Base-by-base conservation (phyloP, 2,888 invertebrate genomes). In the Sphaeridia pumilis region DNA sequence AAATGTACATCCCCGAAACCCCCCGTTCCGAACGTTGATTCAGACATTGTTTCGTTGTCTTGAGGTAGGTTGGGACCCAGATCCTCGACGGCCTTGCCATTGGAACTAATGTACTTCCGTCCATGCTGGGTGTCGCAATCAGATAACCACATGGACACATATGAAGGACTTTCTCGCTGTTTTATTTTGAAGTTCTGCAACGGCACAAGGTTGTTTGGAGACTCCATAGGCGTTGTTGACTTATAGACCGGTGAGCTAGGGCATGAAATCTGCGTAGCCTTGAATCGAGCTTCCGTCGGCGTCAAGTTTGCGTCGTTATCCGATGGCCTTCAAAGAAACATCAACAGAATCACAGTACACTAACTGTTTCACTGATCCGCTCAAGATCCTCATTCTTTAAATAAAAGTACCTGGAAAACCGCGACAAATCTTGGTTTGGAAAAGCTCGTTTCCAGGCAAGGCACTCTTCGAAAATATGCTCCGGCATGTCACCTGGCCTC, bases 381-480 rank as follows among this genome's bases (percentile, higher is more conserved):
- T 26, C 20, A 35, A 26, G 24, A 43, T 50, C 24, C 17, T 17
- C 14, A 10, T 43, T 45, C 7, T 22, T 34, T 34, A 10, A 20
- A n/a, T n/a, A n/a, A 44, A 44, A 24, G 26, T 56, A 62, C 60
- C 46, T 58, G 12, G 55, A 44, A 52, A 57, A 60, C 25, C 55
- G 41, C 28, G 54, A 41, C 7, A 59, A 27, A 36, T 60, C 51
- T 49, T 59, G 55, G 17, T 42, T 27, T 31, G 63, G 63, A 47
- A 63, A 63, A 43, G 61, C 63, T 36, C 57, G 48, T 52, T 49
- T 54, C 63, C 63, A 63, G 38, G 53, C 54, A 24, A 61, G 43
- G 44, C 63, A 63, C 46, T 63, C 63, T 14, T 61, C 49, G 46
- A 53, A 59, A 24, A 63, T 54, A 21, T 21, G 43, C 21, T 46